Conservation (phyloP, 1,140 invertebrate species). For the Berghia stephanieae region DNA sequence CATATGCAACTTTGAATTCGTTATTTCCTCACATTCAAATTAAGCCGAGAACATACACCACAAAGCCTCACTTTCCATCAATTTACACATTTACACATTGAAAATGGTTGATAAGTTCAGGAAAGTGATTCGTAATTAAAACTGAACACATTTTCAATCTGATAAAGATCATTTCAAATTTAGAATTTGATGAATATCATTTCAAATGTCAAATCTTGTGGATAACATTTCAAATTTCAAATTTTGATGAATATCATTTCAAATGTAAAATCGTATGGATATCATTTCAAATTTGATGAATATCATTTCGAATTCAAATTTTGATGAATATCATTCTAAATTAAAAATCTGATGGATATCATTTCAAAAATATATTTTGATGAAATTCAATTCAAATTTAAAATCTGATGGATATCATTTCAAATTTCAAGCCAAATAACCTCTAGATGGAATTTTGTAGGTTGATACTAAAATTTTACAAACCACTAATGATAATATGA, state of each 20-base stretch:
- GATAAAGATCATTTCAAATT: not conserved
- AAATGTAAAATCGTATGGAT: not conserved
- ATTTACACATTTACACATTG: not conserved
- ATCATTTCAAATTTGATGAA: no score
- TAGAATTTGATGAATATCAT: not conserved
- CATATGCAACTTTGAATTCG: no score
- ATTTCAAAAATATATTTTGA: not conserved
- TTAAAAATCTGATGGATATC: no score
- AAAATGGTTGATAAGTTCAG: no score
- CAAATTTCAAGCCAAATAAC: not conserved
- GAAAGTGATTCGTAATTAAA: no score
- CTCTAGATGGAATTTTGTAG: no score
- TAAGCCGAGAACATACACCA: not conserved
- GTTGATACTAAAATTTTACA: no score
- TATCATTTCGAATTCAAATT: not conserved
- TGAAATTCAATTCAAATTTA: not conserved
- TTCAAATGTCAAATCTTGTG: not conserved
- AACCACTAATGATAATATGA: no score
- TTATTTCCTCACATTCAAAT: constrained; percentile 4
- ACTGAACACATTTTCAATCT: not conserved
- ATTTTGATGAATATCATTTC: no score
- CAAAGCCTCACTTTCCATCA: not conserved
- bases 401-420: not conserved
- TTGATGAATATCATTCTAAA: not conserved
- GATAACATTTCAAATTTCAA: not conserved